A percentile compares a stretch with the other conserved stretches of the same genome.
Conservation (phyloP, 2,797 vertebrate genomes). For the Myoxocephalus aenaeus region DNA sequence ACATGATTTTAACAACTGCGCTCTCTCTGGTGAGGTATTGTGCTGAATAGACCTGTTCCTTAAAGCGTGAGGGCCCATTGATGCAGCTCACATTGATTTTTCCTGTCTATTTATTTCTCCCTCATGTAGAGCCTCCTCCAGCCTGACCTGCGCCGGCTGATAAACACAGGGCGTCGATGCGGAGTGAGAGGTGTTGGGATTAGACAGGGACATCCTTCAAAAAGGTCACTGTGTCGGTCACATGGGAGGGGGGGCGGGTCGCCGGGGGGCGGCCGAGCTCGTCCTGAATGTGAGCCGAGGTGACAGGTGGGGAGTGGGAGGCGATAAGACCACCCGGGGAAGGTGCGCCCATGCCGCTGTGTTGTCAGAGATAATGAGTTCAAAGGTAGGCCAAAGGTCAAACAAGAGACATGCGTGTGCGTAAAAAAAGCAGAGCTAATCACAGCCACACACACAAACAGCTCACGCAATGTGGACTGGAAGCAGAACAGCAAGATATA, state of each 20-base stretch:
- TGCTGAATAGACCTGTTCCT: constrained; percentile 53
- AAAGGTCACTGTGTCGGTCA: constrained; percentile 57
- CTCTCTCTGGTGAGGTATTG: constrained; percentile 32
- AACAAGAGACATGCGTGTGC: constrained; percentile 56
- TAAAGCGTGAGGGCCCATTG: constrained; percentile 50
- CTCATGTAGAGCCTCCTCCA: constrained; percentile 47
- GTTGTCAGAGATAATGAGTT: constrained; percentile 78
- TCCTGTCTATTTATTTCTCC: constrained; percentile 70
- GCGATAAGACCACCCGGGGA: constrained; percentile 65
- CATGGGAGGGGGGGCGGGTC: constrained; percentile 46
- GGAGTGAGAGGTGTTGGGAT: constrained; percentile 59
- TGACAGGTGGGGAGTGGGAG: constrained; percentile 68
- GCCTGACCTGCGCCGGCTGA: constrained; percentile 61
- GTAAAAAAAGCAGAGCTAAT: constrained; percentile 45
- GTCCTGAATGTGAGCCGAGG: constrained; percentile 47
- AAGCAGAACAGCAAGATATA: background rate
- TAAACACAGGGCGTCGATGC: constrained; percentile 70
- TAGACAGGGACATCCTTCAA: constrained; percentile 67
- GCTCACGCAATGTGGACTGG: background rate
- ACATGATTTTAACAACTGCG: constrained; percentile 51
- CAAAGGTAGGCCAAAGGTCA: constrained; percentile 71
- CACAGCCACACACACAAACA: constrained; percentile 26
- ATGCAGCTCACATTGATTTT: constrained; percentile 70
- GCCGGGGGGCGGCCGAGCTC: constrained; percentile 20
- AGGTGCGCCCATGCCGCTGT: constrained; percentile 41